phyloP scores from a whole-genome alignment of 2,888 invertebrate species.

The Smittia sp. region DNA sequence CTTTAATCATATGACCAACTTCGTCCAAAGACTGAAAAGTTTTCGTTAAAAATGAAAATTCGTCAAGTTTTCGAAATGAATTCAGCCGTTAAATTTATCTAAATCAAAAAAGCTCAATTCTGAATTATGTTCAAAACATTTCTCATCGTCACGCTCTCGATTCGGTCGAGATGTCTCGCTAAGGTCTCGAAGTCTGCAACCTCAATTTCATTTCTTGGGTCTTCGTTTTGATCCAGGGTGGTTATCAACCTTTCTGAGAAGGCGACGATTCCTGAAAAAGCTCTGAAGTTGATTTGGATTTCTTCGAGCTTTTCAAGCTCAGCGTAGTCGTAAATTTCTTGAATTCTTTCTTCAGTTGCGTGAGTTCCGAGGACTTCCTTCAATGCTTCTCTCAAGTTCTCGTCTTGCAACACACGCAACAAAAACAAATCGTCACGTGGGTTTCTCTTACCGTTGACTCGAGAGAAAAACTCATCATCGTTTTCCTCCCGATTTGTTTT shows the following conservation, averaged over 20 bases:
- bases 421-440: slow-evolving; percentile 44
- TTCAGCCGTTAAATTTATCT: too few relatives aligned
- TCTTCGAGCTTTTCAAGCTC: slow-evolving; percentile 44
- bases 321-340: slow-evolving; percentile 47
- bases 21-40: too few relatives aligned
- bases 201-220: slow-evolving; percentile 73
- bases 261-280: slow-evolving; percentile 77
- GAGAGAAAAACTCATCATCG: slow-evolving; percentile 45
- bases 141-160: slow-evolving; percentile 50
- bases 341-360: slow-evolving; percentile 50
- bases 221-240: slow-evolving; percentile 59
- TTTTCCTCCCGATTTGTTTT: slow-evolving; percentile 49
- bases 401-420: slow-evolving; percentile 47
- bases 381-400: slow-evolving; percentile 50
- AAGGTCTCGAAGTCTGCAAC: slow-evolving; percentile 67
- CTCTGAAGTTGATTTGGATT: slow-evolving; percentile 63
- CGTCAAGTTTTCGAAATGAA: too few relatives aligned
- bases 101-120: neutral
- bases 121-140: slow-evolving; percentile 48
- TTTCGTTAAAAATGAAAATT: too few relatives aligned
- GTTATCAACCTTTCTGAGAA: slow-evolving; percentile 70
- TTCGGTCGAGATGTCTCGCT: slow-evolving; percentile 57
- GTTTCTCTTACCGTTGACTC: slow-evolving; percentile 44
- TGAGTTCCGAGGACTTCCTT: slow-evolving; percentile 53
- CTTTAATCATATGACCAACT: neutral